Percentiles rank a stretch among this genome's conserved stretches.
Conservation (phyloP, 2,888 invertebrate species). For the Diadromus collaris region DNA sequence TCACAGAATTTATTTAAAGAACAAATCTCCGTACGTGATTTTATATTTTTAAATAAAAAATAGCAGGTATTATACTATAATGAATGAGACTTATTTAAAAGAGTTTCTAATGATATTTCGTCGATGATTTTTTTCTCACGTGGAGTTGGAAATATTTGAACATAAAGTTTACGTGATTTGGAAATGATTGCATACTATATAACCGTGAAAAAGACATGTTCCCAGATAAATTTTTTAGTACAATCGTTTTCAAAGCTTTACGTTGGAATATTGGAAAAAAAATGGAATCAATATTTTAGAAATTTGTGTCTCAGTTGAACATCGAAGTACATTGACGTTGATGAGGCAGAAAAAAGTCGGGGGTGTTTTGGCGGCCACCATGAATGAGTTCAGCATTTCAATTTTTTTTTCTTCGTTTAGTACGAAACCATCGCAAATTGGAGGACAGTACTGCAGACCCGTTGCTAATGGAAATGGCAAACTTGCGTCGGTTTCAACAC, state of each 20-base stretch:
- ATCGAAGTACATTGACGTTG: not conserved
- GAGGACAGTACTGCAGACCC: not conserved
- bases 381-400: not conserved
- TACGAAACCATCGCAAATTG: not conserved
- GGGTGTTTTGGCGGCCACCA: not conserved
- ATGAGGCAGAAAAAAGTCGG: not conserved
- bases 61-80: not conserved
- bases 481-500: not conserved
- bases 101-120: too few relatives aligned
- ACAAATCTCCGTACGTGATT: not conserved
- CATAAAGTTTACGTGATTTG: not conserved
- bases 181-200: not conserved
- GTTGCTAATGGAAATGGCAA: not conserved
- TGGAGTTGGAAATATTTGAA: too few relatives aligned
- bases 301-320: not conserved
- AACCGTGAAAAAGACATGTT: too few relatives aligned
- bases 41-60: not conserved
- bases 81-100: not conserved
- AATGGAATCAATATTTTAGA: not conserved
- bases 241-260: not conserved
- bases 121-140: not conserved
- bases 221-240: not conserved
- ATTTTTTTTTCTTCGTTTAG: not conserved
- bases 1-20: not conserved
- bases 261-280: not conserved